Evolutionary conservation across 1,140 invertebrate species (phyloP), one percentile per base, ranked within the genome.

Genomic region (Conus ventricosus): DNA sequence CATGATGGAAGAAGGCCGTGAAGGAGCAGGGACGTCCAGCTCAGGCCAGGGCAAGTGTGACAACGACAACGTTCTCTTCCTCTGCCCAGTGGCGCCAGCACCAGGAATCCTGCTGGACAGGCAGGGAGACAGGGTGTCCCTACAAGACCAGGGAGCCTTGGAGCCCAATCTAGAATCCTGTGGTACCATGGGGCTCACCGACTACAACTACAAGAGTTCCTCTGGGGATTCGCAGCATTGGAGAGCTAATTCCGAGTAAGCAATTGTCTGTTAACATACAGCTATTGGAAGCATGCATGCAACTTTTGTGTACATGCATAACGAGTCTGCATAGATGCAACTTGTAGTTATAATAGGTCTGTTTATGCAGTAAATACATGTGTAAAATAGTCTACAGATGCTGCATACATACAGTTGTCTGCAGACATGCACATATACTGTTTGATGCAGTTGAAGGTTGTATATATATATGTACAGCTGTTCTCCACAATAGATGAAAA

Each of bases 41-140:
- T 39, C 91, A 90, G 84, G 91, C 90, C 76, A 91, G 89, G 20
- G 85, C 87, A 85, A 83, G 76, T 88, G 88, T 89, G 54, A 75
- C 63, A 71, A 89, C 60, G 54, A 88, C 90, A 75, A 67, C 71
- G 75, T 63, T 78, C 25, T 84, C 23, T 60, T 85, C 84, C 76
- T 55, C 55, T 23, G 76, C 53, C 20, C 82, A 60, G 60, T 63
- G 80, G 39, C 39, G 25, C 17, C 63, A 27, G 54, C 71, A 53
- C 71, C 71, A 57, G 87, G 71, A 17, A 87, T 80, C 27, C 85
- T 87, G 63, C 63, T 84, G 17, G 80, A 75, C 39, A 88, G 90
- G 11, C 20, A 53, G 23, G 78, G 51, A 17, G 86, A 87, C 60
- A 88, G 87, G 85, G 89, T 85, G 87, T 80, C 86, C 6, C 80